Evolutionary conservation across 2,113 vertebrate species (phyloP), one percentile per base, ranked within the genome.

Genomic region (Polypterus senegalus): DNA sequence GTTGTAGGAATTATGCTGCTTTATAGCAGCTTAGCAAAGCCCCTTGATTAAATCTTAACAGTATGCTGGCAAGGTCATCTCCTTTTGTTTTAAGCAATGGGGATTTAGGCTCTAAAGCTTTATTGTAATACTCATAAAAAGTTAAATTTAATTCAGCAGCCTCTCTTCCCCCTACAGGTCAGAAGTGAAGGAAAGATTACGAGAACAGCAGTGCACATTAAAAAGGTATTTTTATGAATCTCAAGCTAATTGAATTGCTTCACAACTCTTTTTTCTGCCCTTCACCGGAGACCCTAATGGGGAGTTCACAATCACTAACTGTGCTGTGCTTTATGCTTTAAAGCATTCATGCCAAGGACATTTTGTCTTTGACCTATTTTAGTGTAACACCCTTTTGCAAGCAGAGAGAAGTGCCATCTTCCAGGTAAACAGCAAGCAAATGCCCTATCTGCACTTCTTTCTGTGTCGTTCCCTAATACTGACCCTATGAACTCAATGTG

Each of bases 211-310:
- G 68, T 67, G 68, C 67, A 71, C 68, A 74, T 68, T 74, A 71
- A 79, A 80, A 76, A 62, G 67, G 66, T 66, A 64, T 73, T 75
- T 78, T 77, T 76, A 70, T 72, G 71, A 52, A 72, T 77, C 76
- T 76, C 71, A 68, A 65, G 71, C 75, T 75, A 74, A 81, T 79
- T 65, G 69, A 83, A 80, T 27, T 27, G 27, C 27, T 27, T 27
- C 27, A 27, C 27, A 27, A 27, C 27, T 27, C 27, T 27, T 27
- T 27, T 27, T 27, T 27, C 27, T 27, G 27, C 27, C 27, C 27
- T 27, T 27, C 27, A 27, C 27, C 27, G 27, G 27, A 27, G 27
- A 27, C 27, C 27, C 27, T 27, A 27, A 27, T 27, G 27, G 27
- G 27, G 27, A 27, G 27, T 27, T 27, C 27, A 27, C 27, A 27